Conservation (phyloP, 2,113 vertebrate species). For the Pseudopipra pipra region DNA sequence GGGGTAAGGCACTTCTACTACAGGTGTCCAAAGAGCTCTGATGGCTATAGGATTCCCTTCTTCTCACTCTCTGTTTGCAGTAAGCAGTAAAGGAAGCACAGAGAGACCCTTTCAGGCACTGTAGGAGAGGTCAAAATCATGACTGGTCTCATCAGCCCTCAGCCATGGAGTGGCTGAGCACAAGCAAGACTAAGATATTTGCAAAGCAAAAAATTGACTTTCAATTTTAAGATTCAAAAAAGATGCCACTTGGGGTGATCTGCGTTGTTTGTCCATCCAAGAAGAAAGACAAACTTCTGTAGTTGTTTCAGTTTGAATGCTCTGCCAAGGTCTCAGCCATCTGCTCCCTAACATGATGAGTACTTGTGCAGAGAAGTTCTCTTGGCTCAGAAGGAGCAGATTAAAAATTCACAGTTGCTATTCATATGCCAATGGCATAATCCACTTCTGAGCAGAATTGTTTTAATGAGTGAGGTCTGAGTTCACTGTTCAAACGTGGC, state of each 20-base stretch:
- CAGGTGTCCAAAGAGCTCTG: not conserved
- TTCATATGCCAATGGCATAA: not conserved
- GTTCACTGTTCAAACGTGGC: not conserved
- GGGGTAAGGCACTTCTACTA: not conserved
- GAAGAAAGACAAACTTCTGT: not conserved
- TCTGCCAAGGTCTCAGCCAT: not conserved
- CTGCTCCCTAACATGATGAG: fast-evolving
- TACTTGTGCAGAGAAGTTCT: not conserved
- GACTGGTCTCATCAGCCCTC: not conserved
- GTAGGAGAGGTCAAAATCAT: not conserved
- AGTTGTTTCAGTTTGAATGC: not conserved
- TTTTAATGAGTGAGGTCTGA: not conserved
- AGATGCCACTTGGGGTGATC: not conserved
- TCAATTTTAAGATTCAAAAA: not conserved
- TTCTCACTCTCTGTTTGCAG: not conserved
- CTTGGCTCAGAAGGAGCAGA: not conserved
- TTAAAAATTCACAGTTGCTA: not conserved
- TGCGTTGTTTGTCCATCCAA: not conserved
- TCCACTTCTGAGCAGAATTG: not conserved
- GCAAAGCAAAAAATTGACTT: not conserved
- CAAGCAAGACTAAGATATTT: not conserved
- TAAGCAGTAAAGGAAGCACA: not conserved
- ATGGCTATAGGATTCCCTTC: not conserved
- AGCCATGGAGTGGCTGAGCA: not conserved
- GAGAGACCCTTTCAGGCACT: not conserved